phyloP scores from a whole-genome alignment of 2,113 vertebrate species.

The Microtus richardsoni region DNA sequence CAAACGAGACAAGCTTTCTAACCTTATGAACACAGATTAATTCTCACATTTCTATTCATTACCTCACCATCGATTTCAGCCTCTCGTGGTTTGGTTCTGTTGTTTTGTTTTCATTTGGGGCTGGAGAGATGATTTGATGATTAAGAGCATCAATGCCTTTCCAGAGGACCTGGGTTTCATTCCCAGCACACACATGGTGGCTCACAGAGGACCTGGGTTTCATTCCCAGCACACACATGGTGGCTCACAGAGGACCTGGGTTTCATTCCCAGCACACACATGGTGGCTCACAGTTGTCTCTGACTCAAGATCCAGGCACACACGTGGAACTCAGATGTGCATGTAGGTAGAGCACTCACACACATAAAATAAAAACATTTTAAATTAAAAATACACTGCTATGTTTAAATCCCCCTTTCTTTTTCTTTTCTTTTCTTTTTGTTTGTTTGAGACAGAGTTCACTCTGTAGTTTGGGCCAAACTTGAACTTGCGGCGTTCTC shows the following conservation, averaged over 20 bases:
- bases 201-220: too few species aligned
- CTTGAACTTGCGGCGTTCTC: background rate
- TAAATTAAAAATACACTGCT: background rate
- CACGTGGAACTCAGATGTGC: background rate
- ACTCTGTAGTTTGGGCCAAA: background rate
- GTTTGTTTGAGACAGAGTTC: background rate
- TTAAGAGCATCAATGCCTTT: too few species aligned
- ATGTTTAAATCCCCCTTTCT: background rate
- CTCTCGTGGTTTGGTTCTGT: background rate
- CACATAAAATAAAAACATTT: background rate
- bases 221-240: background rate
- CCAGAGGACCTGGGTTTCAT: background rate
- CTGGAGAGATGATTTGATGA: too few species aligned
- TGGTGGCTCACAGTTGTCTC: background rate
- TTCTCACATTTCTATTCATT: too few species aligned
- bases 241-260: background rate
- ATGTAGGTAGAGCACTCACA: background rate
- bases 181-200: background rate
- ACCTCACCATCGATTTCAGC: background rate
- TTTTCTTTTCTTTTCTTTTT: background rate
- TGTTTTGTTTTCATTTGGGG: too few species aligned
- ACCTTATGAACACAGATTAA: too few species aligned
- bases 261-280: background rate
- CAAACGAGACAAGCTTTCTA: too few species aligned
- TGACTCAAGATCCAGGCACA: background rate